These are phyloP conservation scores for Caenorhabditis becei DNA, from an alignment of 2,888 invertebrate species.

Conservation along the genomic window DNA sequence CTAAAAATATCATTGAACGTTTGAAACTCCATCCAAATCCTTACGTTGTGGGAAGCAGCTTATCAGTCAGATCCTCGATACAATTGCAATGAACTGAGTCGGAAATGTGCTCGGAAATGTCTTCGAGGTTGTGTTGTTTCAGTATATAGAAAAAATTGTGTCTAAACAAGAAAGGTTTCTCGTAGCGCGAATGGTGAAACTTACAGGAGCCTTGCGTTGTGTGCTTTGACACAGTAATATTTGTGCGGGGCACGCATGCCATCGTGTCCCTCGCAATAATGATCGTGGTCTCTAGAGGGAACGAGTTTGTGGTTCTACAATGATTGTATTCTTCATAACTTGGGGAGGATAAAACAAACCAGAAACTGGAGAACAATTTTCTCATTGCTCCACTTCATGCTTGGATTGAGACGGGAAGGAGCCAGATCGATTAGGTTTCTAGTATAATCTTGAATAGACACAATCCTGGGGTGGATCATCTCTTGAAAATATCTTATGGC, in stretches of 20 bases:
- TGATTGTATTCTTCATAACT: neutral
- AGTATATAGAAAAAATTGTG: conserved; percentile 14
- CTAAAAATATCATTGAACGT: no score
- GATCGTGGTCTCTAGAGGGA: neutral
- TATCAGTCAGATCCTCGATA: neutral
- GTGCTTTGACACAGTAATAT: conserved; percentile 15
- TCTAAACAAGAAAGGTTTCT: neutral
- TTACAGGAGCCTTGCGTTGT: conserved; percentile 24
- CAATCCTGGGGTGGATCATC: neutral
- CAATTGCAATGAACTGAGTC: conserved; percentile 9
- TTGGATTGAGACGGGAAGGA: neutral
- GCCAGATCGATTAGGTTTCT: neutral
- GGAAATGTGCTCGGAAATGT: neutral
- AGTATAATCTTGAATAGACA: conserved; percentile 33
- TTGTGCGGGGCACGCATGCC: neutral
- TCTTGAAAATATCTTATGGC: neutral
- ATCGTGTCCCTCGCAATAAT: conserved; percentile 8
- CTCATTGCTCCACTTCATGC: neutral
- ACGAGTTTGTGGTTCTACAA: neutral
- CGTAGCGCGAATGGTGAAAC: neutral
- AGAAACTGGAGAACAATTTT: neutral
- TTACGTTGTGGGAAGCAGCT: neutral
- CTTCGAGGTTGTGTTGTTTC: neutral
- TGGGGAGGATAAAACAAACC: neutral
- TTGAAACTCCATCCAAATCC: no score